A percentile compares a stretch with the other conserved stretches of the same genome.
phyloP scores from a whole-genome alignment of 2,797 vertebrate genomes.

The Girardinus metallicus region DNA sequence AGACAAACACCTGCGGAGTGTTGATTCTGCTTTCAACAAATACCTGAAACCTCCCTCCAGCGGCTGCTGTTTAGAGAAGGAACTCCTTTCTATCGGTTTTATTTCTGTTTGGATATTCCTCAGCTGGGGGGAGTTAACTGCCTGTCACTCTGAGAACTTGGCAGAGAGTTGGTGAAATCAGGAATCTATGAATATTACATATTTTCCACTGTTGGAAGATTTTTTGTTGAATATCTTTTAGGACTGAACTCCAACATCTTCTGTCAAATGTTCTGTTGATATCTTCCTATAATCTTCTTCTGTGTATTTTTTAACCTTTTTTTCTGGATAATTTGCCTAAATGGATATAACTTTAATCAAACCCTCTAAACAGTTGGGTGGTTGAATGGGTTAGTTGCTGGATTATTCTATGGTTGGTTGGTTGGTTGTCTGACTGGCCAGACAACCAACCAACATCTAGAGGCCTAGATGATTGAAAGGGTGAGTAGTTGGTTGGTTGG shows the following conservation, averaged over 20 bases:
- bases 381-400: not conserved
- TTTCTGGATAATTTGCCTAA: not conserved
- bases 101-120: not conserved
- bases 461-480: too few species aligned
- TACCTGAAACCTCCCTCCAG: not conserved
- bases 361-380: not conserved
- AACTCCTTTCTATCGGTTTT: slow-evolving; percentile 14
- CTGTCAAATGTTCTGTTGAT: not conserved
- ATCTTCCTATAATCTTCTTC: not conserved
- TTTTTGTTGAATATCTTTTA: not conserved
- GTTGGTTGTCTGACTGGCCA: not conserved
- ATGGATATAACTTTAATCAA: not conserved
- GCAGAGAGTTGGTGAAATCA: not conserved
- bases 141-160: not conserved
- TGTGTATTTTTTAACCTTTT: not conserved
- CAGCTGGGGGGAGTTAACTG: not conserved
- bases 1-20: slow-evolving; percentile 5
- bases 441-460: not conserved
- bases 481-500: too few species aligned
- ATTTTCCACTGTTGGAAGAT: not conserved
- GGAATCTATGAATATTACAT: not conserved
- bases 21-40: slow-evolving; percentile 12
- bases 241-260: not conserved
- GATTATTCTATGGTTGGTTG: too few species aligned
- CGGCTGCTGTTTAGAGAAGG: slow-evolving; percentile 2